phyloP scores from a whole-genome alignment of 1,140 invertebrate species.

The Mesaphorura yosii region DNA sequence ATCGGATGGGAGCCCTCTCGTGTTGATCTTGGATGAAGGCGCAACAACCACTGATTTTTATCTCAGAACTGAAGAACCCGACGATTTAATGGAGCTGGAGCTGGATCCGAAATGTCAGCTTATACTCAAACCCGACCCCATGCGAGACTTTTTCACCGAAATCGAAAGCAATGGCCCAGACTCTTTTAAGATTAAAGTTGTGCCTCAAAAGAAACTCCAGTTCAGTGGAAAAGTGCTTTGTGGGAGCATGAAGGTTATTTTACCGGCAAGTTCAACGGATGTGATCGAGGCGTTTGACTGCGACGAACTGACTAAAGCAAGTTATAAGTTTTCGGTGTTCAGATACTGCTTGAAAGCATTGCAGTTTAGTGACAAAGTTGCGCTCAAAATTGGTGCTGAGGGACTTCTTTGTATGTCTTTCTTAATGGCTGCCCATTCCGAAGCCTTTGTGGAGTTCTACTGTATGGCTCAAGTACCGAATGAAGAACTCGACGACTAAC shows the following conservation, averaged over 20 bases:
- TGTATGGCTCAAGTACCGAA: not conserved
- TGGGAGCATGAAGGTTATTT: not conserved
- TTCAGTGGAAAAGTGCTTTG: not conserved
- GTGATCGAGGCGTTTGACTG: not conserved
- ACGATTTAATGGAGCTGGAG: conserved; percentile 10
- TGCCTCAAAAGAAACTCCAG: not conserved
- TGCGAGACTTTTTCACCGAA: conserved; percentile 5
- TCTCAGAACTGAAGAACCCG: conserved; percentile 1
- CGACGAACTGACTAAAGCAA: not conserved
- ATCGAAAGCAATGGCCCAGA: conserved; percentile 4
- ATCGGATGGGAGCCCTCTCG: not conserved
- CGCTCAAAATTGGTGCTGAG: not conserved
- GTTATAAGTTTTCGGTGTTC: conserved; percentile 1
- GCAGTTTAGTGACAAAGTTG: conserved; percentile 3
- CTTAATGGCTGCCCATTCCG: conserved; percentile 2
- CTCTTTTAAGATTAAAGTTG: not conserved
- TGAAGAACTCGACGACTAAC: not conserved
- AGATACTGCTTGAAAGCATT: conserved; percentile 5
- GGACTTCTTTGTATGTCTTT: conserved; percentile 4
- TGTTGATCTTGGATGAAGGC: conserved; percentile 6
- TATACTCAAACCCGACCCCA: conserved; percentile 1
- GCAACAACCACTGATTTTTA: conserved; percentile 7
- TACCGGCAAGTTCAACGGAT: not conserved
- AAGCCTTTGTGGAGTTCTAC: conserved; percentile 9
- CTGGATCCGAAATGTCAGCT: not conserved